Evolutionary conservation across 37 sponge, comb jelly and placozoan genomes (phyloP).

Genomic region (Agelas oroides): DNA sequence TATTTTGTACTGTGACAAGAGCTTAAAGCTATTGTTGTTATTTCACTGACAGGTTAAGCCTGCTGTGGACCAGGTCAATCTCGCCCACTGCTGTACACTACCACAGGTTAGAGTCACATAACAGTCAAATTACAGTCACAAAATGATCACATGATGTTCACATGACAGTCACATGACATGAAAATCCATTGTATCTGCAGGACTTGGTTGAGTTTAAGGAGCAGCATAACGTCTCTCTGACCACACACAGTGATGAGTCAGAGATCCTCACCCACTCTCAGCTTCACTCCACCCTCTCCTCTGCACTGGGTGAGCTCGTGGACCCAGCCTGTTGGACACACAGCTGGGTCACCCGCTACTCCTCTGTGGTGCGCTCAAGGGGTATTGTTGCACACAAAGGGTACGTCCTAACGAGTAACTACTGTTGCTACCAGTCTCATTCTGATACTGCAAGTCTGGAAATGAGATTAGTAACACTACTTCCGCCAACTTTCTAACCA

Average conservation of each 20-base stretch:
- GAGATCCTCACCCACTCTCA: slow-evolving; percentile 39
- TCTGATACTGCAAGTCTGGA: too few relatives aligned
- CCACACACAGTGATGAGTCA: slow-evolving; percentile 65
- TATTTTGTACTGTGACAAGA: too few relatives aligned
- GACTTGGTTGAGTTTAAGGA: slow-evolving; percentile 49
- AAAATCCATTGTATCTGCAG: neutral
- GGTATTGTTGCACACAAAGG: slow-evolving; percentile 73
- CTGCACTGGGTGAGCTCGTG: neutral
- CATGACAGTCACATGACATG: too few relatives aligned
- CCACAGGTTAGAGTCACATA: slow-evolving; percentile 46
- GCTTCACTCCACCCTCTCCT: slow-evolving; percentile 19
- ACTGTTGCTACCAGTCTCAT: too few relatives aligned
- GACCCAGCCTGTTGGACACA: slow-evolving; percentile 37
- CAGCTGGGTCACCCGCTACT: slow-evolving; percentile 49
- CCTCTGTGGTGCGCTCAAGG: slow-evolving; percentile 44
- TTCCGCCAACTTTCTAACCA: too few relatives aligned
- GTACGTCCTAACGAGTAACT: neutral
- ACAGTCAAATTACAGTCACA: too few relatives aligned
- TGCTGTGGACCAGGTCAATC: slow-evolving; percentile 66
- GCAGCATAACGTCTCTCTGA: slow-evolving; percentile 16
- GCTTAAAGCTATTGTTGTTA: too few relatives aligned
- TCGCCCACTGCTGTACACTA: slow-evolving; percentile 74
- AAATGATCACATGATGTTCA: too few relatives aligned
- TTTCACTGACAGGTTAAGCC: slow-evolving; percentile 56
- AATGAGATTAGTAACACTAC: too few relatives aligned